Evolutionary conservation across 2,888 invertebrate species (phyloP).

Genomic region (Lamellibrachia columna): DNA sequence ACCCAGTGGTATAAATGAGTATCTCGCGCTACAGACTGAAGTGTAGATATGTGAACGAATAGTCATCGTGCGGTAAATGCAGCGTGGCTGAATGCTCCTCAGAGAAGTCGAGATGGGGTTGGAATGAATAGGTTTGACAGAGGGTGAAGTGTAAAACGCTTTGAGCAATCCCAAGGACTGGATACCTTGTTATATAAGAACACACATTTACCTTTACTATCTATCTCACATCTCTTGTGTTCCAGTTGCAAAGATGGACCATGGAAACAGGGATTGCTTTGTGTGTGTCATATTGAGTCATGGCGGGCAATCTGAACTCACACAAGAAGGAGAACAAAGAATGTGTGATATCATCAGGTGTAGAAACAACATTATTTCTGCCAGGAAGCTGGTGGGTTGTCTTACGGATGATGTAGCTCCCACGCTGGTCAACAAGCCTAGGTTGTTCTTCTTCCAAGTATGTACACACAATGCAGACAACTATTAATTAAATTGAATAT

Average conservation of each 20-base stretch:
- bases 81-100: no score
- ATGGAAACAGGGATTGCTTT: neutral
- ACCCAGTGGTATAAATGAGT: no score
- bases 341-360: neutral
- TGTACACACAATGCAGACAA: neutral
- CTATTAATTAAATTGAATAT: no score
- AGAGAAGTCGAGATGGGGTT: no score
- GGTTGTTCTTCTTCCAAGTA: conserved; percentile 5
- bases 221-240: neutral
- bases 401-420: neutral
- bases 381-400: neutral
- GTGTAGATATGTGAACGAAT: no score
- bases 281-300: neutral
- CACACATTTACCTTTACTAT: neutral
- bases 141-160: no score
- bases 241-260: neutral
- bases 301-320: neutral
- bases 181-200: no score
- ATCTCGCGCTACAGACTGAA: no score
- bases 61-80: no score
- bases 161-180: no score
- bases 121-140: no score
- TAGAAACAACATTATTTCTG: neutral
- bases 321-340: neutral
- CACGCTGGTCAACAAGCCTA: neutral